phyloP scores from a whole-genome alignment of 2,888 invertebrate species.

The Gastracanthus pulcherrimus region DNA sequence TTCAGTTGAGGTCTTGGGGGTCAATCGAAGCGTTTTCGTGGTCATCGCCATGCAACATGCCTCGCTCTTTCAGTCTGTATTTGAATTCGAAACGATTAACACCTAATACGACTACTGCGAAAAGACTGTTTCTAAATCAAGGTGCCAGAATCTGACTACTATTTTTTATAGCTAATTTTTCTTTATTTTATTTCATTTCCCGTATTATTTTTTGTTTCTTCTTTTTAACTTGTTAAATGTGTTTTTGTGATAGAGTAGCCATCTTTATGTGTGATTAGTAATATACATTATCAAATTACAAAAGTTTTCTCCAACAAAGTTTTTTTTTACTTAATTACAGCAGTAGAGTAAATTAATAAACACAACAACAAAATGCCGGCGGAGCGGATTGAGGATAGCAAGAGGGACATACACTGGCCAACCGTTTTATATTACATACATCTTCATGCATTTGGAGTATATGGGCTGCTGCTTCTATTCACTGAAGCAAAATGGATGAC shows the following conservation, averaged over 20 bases:
- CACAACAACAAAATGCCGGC: slow-evolving; percentile 58
- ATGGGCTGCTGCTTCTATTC: slow-evolving; percentile 82
- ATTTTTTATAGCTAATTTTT: background rate
- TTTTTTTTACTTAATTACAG: background rate
- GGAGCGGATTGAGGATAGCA: slow-evolving; percentile 61
- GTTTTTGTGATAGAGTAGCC: too few relatives aligned
- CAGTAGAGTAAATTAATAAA: background rate
- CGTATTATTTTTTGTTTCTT: background rate
- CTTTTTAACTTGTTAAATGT: too few relatives aligned
- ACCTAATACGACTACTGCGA: background rate
- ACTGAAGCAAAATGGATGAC: slow-evolving; percentile 83
- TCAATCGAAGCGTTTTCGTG: slow-evolving; percentile 63
- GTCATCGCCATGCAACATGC: slow-evolving; percentile 2
- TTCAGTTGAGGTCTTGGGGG: slow-evolving; percentile 65
- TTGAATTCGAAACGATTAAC: background rate
- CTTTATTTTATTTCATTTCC: background rate
- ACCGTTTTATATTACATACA: slow-evolving; percentile 87
- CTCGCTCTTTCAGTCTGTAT: slow-evolving; percentile 35
- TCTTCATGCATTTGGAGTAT: slow-evolving; percentile 84
- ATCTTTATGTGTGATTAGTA: too few relatives aligned
- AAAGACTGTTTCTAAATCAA: background rate
- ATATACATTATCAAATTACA: too few relatives aligned
- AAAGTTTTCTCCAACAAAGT: too few relatives aligned
- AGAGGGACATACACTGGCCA: slow-evolving; percentile 86
- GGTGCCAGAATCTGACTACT: too few relatives aligned